Evolutionary conservation across 2,113 vertebrate species (phyloP).

Genomic region (Peucedramus taeniatus): DNA sequence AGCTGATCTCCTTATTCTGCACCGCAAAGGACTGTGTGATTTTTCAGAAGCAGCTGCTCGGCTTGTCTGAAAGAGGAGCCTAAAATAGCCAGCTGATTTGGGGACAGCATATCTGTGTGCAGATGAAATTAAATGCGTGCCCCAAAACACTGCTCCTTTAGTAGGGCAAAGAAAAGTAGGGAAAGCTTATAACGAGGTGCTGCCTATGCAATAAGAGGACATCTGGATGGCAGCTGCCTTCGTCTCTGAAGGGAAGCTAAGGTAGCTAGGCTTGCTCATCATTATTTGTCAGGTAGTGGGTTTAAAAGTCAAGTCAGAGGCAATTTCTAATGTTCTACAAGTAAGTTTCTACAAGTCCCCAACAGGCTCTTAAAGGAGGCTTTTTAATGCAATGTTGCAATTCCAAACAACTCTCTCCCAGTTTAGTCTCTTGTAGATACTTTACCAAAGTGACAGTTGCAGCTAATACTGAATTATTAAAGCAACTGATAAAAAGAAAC

Average conservation of each 20-base stretch:
- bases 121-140: not conserved
- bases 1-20: not conserved
- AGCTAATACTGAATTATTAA: not conserved
- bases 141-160: not conserved
- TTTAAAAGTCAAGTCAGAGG: not conserved
- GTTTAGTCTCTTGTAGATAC: not conserved
- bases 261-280: not conserved
- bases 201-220: not conserved
- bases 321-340: not conserved
- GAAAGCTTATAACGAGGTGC: fast-evolving
- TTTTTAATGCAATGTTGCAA: not conserved
- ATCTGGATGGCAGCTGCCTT: not conserved
- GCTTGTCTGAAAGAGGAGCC: not conserved
- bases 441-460: not conserved
- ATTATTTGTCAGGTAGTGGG: fast-evolving
- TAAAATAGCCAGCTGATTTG: not conserved
- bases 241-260: fast-evolving
- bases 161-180: not conserved
- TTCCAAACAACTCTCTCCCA: not conserved
- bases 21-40: not conserved
- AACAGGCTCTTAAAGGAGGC: not conserved
- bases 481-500: not conserved
- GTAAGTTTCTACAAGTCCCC: not conserved
- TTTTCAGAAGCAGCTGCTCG: not conserved
- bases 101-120: not conserved